These are phyloP conservation scores for Oryctes rhinoceros DNA, from an alignment of 1,140 invertebrate genomes.

Conservation along the genomic window DNA sequence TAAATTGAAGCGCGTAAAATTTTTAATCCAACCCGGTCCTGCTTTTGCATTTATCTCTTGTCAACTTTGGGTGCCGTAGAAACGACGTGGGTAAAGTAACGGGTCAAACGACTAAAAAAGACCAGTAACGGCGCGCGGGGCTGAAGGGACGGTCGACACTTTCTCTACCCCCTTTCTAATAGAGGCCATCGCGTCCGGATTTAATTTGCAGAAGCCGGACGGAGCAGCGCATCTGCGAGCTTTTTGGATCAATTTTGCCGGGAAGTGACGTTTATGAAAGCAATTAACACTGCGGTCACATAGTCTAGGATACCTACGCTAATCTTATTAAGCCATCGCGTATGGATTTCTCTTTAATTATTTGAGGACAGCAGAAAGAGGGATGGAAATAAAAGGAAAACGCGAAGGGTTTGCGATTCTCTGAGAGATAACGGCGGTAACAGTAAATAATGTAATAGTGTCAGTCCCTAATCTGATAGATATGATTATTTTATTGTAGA, in stretches of 20 bases:
- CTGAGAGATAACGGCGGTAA: not conserved
- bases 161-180: not conserved
- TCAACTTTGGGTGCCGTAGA: not conserved
- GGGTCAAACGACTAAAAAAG: not conserved
- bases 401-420: not conserved
- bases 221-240: not conserved
- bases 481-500: not conserved
- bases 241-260: constrained; percentile 29
- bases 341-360: constrained; percentile 20
- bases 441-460: not conserved
- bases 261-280: constrained; percentile 32
- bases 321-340: constrained; percentile 3
- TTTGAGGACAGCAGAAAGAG: not conserved
- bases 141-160: not conserved
- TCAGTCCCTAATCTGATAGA: not conserved
- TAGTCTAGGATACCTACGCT: constrained; percentile 31
- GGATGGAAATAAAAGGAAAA: not conserved
- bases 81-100: not conserved
- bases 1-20: not conserved
- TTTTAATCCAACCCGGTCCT: not conserved
- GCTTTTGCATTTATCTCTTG: not conserved
- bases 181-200: constrained; percentile 24
- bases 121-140: not conserved
- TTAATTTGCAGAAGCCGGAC: constrained; percentile 30
- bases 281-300: constrained; percentile 36